Base-by-base conservation (phyloP, 1,140 invertebrate species). In the Uloborus diversus region DNA sequence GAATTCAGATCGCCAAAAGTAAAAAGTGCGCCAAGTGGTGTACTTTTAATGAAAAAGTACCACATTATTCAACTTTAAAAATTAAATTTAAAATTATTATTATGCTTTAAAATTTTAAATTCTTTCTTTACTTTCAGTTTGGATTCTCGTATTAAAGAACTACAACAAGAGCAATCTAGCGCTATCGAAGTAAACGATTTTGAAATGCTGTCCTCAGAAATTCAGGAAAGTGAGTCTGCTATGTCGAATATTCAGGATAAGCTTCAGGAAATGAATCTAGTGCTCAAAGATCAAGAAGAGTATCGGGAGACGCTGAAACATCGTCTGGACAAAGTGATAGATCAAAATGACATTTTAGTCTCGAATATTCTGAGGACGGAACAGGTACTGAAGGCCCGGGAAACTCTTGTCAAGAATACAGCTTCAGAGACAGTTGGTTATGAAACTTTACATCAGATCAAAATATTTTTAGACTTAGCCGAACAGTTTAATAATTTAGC, bases 401-500 rank as follows among this genome's bases (percentile, higher is more conserved):
- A 61, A 1, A 61, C 20, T 4, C 49, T 61, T 11, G 69, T 73
- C n/a, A n/a, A 1, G 14, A 13, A 28, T 11, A 23, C 53, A n/a
- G 1, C 28, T 4, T 25, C 28, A 14, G n/a, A 17, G 20, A 9
- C 4, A 17, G 13, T 61, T 7, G 69, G 61, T 7, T 17, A 9
- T 14, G 33, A 57, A 23, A 11, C 61, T 7, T n/a, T 73, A 23
- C 11, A 61, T 23, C 69, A 73, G n/a, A 73, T 73, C 4, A 20
- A 11, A 17, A 73, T 61, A 35, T 17, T 73, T 20, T n/a, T 73
- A 0, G 35, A 73, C n/a, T n/a, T n/a, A n/a, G n/a, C n/a, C n/a
- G n/a, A n/a, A n/a, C n/a, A n/a, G n/a, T n/a, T n/a, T n/a, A n/a
- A n/a, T n/a, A n/a, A n/a, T n/a, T n/a, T n/a, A n/a, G n/a, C n/a